These are phyloP conservation scores for Papio anubis DNA, from an alignment of 2,113 vertebrate species.

Conservation along the genomic window DNA sequence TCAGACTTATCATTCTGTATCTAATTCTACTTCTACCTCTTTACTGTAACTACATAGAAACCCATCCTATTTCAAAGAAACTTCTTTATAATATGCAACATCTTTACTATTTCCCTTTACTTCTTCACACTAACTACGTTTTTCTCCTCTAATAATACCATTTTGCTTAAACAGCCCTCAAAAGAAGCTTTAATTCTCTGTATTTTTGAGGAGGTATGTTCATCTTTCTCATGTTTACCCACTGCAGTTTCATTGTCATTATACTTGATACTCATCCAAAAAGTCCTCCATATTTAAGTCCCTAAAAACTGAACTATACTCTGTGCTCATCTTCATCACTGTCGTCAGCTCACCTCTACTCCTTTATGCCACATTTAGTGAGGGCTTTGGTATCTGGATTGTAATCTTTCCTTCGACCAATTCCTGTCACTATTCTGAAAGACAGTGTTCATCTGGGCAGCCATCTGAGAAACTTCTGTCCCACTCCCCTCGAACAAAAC, in stretches of 20 bases:
- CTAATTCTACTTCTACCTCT: background rate
- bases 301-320: background rate
- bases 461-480: background rate
- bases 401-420: background rate
- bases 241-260: background rate
- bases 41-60: background rate
- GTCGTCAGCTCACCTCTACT: background rate
- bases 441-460: background rate
- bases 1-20: background rate
- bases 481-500: background rate
- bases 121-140: background rate
- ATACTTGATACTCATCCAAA: background rate
- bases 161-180: background rate
- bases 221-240: background rate
- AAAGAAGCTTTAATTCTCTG: background rate
- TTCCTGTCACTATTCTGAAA: background rate
- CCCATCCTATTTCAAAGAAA: conserved; percentile 22
- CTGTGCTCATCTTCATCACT: background rate
- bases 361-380: background rate
- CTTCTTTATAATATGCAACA: background rate
- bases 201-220: background rate
- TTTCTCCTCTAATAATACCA: background rate
- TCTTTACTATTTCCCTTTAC: background rate
- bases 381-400: background rate
- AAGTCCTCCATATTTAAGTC: background rate